Percentiles rank a stretch among this genome's conserved stretches.
Evolutionary conservation across 2,888 invertebrate genomes (phyloP).

Genomic region (Stomorhina lunata): DNA sequence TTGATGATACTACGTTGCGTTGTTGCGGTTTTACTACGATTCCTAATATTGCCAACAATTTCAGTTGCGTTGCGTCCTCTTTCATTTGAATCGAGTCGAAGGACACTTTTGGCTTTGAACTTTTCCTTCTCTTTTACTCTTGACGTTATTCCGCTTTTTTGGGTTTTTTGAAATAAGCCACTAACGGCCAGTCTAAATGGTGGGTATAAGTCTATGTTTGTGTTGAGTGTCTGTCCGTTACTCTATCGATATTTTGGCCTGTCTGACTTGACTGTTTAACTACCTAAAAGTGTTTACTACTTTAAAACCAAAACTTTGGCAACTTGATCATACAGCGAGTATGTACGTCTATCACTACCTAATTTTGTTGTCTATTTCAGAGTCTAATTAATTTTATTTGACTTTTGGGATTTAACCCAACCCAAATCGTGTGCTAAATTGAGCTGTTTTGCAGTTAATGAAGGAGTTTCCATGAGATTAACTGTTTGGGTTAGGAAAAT

Average conservation of each 20-base stretch:
- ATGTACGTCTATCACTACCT: too few relatives aligned
- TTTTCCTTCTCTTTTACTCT: not conserved
- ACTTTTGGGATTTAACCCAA: conserved; percentile 23
- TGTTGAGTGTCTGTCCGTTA: not conserved
- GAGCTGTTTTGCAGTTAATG: not conserved
- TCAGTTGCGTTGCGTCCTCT: conserved; percentile 25
- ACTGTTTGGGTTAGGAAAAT: not conserved
- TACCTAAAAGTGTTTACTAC: not conserved
- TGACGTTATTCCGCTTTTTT: not conserved
- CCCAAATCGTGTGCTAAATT: conserved; percentile 20
- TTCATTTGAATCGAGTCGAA: conserved; percentile 53
- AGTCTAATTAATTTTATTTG: conserved; percentile 55
- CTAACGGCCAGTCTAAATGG: not conserved
- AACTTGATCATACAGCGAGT: not conserved
- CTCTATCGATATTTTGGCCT: not conserved
- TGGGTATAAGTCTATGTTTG: not conserved
- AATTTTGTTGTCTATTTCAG: conserved; percentile 40
- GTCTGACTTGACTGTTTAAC: not conserved
- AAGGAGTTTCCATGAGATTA: not conserved
- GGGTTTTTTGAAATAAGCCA: conserved; percentile 34
- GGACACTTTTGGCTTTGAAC: conserved; percentile 33
- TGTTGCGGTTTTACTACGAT: conserved; percentile 17
- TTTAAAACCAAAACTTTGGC: not conserved
- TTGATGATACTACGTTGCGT: not conserved
- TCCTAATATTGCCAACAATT: not conserved